Base-by-base conservation (phyloP, 2,113 vertebrate species). In the Urocitellus parryii region DNA sequence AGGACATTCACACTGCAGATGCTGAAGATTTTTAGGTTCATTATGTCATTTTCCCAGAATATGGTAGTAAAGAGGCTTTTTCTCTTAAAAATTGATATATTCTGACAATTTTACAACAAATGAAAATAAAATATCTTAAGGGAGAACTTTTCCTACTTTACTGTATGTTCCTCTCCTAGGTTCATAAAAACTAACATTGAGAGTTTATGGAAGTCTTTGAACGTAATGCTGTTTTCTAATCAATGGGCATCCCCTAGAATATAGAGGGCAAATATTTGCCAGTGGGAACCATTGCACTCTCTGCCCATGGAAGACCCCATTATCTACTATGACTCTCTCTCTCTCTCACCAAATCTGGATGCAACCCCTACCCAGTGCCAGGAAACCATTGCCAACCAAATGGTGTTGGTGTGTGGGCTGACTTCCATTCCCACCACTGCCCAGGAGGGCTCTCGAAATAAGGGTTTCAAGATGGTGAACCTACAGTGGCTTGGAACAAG, bases 61-160 rank as follows among this genome's bases (percentile, higher is more conserved):
- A 78, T n/a, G 32, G 42, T 87, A 56, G 68, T 24, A n/a, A 67
- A 67, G 42, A 73, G 58, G 25, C 39, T 78, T 90, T 42, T 7
- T 86, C 65, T 88, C 48, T 81, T 88, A 90, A 88, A 88, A 90
- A 89, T n/a, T 84, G 72, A 65, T 45, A 80, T 34, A 48, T 32
- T 76, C 51, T 20, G 61, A 51, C 7, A 78, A 77, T 77, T 85
- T 88, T 73, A 87, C 14, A 89, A 88, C 20, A 68, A 16, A 65
- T 81, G 1, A 81, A 93, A 96, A 29, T 70, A 93, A 65, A 97
- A 74, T 22, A 18, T 67, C 78, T 89, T 73, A 17, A 94, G 14
- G 39, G 29, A 56, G 84, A 65, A 0, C 4, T 93, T 72, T 78
- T 85, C 24, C 56, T 89, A 76, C 68, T 58, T 17, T 42, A 48